Percentiles rank a stretch among this genome's conserved stretches.
These are phyloP conservation scores for Clanis bilineata DNA, from an alignment of 2,888 invertebrate genomes.

Conservation along the genomic window DNA sequence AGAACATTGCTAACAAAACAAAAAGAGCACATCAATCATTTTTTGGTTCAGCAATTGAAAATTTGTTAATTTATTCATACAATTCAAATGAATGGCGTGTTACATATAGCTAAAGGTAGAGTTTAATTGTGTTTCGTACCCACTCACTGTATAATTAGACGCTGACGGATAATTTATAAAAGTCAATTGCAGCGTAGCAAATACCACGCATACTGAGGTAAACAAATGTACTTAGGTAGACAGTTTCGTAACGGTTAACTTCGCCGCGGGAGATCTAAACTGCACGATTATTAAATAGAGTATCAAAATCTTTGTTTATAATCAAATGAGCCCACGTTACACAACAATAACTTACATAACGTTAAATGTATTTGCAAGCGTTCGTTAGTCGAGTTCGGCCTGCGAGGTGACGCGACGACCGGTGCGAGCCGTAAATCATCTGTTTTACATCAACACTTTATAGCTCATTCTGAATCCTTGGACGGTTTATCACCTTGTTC, in stretches of 20 bases:
- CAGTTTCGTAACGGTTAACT: background rate
- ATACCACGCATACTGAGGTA: constrained; percentile 26
- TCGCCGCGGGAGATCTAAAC: background rate
- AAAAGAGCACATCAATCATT: background rate
- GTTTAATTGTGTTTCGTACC: constrained; percentile 42
- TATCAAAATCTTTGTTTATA: background rate
- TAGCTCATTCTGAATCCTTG: constrained; percentile 49
- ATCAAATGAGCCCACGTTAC: background rate
- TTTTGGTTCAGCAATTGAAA: background rate
- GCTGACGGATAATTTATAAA: constrained; percentile 56
- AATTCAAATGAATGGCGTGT: constrained; percentile 23
- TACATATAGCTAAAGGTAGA: constrained; percentile 41
- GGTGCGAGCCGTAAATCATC: constrained; percentile 50
- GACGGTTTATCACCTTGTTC: constrained; percentile 54
- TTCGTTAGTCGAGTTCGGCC: constrained; percentile 15
- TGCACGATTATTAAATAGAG: background rate
- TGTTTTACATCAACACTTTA: constrained; percentile 56
- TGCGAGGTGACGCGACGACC: constrained; percentile 33
- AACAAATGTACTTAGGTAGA: constrained; percentile 5
- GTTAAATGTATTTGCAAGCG: constrained; percentile 8
- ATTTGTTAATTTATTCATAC: constrained; percentile 27
- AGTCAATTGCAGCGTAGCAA: constrained; percentile 37
- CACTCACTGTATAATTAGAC: constrained; percentile 50
- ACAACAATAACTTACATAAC: constrained; percentile 14
- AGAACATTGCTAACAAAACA: background rate